Evolutionary conservation across 2,888 invertebrate species (phyloP).

Genomic region (Apamea monoglypha): DNA sequence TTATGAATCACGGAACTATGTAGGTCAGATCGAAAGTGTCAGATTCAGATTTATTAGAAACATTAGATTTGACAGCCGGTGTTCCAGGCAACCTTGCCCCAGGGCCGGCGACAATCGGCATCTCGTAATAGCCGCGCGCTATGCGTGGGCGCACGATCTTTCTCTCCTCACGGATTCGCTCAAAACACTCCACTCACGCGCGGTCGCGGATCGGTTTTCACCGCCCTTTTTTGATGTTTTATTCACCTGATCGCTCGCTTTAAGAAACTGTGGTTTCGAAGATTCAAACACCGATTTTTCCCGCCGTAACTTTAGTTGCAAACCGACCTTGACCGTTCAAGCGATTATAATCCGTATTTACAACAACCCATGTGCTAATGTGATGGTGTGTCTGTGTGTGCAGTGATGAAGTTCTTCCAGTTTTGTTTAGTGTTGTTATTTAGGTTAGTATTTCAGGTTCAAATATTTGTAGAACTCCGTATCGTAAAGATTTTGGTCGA

Average conservation of each 20-base stretch:
- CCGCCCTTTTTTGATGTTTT: constrained; percentile 69
- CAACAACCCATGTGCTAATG: constrained; percentile 62
- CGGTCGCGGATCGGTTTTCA: constrained; percentile 83
- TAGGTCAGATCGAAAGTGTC: constrained; percentile 36
- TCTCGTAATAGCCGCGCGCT: constrained; percentile 84
- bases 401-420: constrained; percentile 84
- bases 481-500: not conserved
- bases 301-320: too few species aligned
- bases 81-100: constrained; percentile 87
- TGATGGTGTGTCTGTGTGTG: constrained; percentile 60
- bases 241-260: not conserved
- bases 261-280: not conserved
- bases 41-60: constrained; percentile 41
- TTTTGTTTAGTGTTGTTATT: constrained; percentile 83
- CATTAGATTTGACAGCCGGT: constrained; percentile 60
- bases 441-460: constrained; percentile 76
- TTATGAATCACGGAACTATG: constrained; percentile 26
- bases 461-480: constrained; percentile 27
- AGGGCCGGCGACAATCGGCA: constrained; percentile 84
- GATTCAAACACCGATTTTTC: not conserved
- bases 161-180: constrained; percentile 83
- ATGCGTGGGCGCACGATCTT: constrained; percentile 87
- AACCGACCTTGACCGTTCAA: not conserved
- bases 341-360: constrained; percentile 16
- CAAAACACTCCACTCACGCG: constrained; percentile 84